A percentile compares a stretch with the other conserved stretches of the same genome.
These are phyloP conservation scores for Achatina immaculata DNA, from an alignment of 1,140 invertebrate species.

Conservation along the genomic window DNA sequence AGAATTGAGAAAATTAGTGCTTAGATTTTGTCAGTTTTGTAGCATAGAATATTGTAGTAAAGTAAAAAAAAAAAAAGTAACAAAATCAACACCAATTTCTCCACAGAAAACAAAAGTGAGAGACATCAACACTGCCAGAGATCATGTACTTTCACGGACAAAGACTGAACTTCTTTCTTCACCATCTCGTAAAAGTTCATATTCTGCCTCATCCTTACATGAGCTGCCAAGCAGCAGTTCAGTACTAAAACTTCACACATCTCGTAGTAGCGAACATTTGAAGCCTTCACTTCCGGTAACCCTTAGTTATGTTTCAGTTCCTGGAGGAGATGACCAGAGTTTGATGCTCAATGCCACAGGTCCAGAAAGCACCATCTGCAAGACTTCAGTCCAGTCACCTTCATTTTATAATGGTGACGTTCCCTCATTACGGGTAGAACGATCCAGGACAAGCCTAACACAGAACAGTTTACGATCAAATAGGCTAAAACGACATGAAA, in stretches of 20 bases:
- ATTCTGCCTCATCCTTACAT: neutral
- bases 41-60: too few relatives aligned
- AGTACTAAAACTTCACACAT: neutral
- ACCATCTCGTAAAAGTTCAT: neutral
- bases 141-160: neutral
- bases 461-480: conserved; percentile 3
- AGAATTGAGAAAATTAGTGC: too few relatives aligned
- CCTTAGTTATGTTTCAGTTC: conserved; percentile 53
- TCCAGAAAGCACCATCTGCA: conserved; percentile 25
- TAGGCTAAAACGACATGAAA: neutral
- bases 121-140: neutral
- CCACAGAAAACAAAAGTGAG: neutral
- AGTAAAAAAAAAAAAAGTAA: too few relatives aligned
- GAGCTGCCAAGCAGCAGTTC: neutral
- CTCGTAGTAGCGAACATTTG: neutral
- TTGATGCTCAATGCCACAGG: conserved; percentile 25
- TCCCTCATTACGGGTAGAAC: conserved; percentile 28
- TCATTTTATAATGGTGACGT: conserved; percentile 3
- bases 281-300: conserved; percentile 49
- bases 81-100: too few relatives aligned
- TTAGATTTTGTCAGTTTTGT: too few relatives aligned
- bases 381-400: conserved; percentile 24
- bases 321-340: conserved; percentile 40
- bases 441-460: conserved; percentile 34
- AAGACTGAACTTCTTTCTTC: neutral